Conservation (phyloP, 1,140 invertebrate species). For the Drosophila ironensis region DNA sequence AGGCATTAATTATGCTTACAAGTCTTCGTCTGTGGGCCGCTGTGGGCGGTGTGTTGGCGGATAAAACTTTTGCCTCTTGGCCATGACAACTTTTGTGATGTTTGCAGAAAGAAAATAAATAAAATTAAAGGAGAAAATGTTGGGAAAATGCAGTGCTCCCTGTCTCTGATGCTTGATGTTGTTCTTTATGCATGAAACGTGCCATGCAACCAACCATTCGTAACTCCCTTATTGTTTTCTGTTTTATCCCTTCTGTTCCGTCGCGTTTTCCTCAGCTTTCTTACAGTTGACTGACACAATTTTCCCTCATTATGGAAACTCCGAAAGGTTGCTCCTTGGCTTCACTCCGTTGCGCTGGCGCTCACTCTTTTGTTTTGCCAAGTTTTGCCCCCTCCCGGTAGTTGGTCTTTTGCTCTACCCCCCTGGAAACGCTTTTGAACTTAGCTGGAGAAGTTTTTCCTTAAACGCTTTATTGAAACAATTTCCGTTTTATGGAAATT, state of each 20-base stretch:
- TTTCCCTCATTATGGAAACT: slow-evolving; percentile 43
- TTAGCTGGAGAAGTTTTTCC: slow-evolving; percentile 30
- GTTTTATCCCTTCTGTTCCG: neutral
- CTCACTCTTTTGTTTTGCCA: neutral
- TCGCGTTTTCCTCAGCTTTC: neutral
- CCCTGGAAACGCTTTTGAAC: neutral
- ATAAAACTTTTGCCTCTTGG: slow-evolving; percentile 9
- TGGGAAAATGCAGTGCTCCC: slow-evolving; percentile 19
- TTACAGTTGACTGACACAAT: slow-evolving; percentile 48
- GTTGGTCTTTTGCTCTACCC: neutral
- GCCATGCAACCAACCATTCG: slow-evolving; percentile 16
- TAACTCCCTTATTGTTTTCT: neutral
- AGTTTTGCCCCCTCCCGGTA: slow-evolving; percentile 2
- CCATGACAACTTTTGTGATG: slow-evolving; percentile 21
- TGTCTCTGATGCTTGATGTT: too few species aligned
- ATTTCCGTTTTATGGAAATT: slow-evolving; percentile 42
- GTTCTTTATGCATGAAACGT: slow-evolving; percentile 67
- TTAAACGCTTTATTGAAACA: slow-evolving; percentile 67
- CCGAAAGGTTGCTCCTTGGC: slow-evolving; percentile 20
- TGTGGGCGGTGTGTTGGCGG: neutral
- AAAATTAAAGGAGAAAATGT: too few species aligned
- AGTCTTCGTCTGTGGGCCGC: too few species aligned
- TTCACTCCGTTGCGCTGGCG: slow-evolving; percentile 8
- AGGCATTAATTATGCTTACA: slow-evolving; percentile 44
- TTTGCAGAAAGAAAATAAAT: slow-evolving; percentile 13